Evolutionary conservation across 2,113 vertebrate genomes (phyloP).

Genomic region (Pseudorasbora parva): DNA sequence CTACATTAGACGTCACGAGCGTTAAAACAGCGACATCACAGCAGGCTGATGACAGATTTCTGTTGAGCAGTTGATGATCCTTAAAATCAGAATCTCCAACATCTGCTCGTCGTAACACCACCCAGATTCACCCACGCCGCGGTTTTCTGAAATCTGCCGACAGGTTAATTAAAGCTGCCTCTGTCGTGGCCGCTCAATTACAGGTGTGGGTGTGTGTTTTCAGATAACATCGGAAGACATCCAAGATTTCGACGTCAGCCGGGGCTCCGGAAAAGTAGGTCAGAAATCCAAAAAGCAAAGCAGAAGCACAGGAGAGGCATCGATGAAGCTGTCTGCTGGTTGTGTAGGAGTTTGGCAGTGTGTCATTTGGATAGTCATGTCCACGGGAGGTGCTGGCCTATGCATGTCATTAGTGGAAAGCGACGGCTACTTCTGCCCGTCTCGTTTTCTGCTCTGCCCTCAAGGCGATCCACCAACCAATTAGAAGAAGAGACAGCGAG

Average conservation of each 20-base stretch:
- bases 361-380: slow-evolving; percentile 24
- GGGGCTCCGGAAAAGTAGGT: slow-evolving; percentile 22
- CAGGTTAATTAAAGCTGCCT: slow-evolving; percentile 7
- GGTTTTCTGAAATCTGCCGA: background rate
- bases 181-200: slow-evolving; percentile 5
- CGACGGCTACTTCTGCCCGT: slow-evolving; percentile 24
- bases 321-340: background rate
- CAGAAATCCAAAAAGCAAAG: slow-evolving; percentile 20
- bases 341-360: slow-evolving; percentile 27
- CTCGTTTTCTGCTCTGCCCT: slow-evolving; percentile 7
- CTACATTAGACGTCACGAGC: background rate
- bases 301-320: background rate
- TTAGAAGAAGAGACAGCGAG: slow-evolving; percentile 25
- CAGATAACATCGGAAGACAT: background rate
- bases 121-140: slow-evolving; percentile 28
- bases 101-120: slow-evolving; percentile 32
- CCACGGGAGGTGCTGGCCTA: slow-evolving; percentile 11
- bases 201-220: slow-evolving; percentile 15
- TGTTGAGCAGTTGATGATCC: background rate
- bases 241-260: background rate
- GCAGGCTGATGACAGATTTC: slow-evolving; percentile 34
- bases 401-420: slow-evolving; percentile 38
- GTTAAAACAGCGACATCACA: background rate
- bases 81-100: background rate
- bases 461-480: slow-evolving; percentile 22